These are phyloP conservation scores for Microtus ochrogaster DNA, from an alignment of 2,113 vertebrate genomes.

Conservation along the genomic window DNA sequence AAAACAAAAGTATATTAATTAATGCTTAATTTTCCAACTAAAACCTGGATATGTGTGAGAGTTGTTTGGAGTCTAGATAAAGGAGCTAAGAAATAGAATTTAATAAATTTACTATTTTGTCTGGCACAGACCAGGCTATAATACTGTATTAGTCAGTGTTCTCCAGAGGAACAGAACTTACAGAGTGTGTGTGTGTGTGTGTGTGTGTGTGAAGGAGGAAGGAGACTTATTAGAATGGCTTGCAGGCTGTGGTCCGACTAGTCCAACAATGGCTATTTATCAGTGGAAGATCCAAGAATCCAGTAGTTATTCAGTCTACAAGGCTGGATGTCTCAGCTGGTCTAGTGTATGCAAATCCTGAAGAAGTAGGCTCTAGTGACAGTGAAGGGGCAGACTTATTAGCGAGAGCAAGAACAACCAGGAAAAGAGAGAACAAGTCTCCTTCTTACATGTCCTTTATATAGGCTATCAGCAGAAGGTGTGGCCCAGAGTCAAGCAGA, in stretches of 20 bases:
- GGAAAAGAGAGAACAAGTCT: not conserved
- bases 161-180: not conserved
- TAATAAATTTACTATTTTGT: conserved; percentile 15
- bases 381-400: not conserved
- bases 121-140: not conserved
- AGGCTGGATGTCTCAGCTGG: not conserved
- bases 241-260: not conserved
- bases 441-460: not conserved
- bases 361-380: not conserved
- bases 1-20: conserved; percentile 19
- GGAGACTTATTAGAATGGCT: not conserved
- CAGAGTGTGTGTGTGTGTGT: not conserved
- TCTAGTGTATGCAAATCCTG: not conserved
- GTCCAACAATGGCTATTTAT: not conserved
- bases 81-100: conserved; percentile 38
- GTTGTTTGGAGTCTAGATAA: not conserved
- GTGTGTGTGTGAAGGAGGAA: not conserved
- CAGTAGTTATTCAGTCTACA: not conserved
- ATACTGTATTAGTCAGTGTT: not conserved
- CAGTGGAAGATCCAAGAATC: not conserved
- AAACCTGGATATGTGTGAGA: not conserved
- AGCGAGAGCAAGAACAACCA: not conserved
- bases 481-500: not conserved
- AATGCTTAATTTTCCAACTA: not conserved
- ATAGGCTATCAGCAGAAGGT: not conserved